Conservation (phyloP, 2,797 vertebrate species). For the Enteromius fasciolatus region DNA sequence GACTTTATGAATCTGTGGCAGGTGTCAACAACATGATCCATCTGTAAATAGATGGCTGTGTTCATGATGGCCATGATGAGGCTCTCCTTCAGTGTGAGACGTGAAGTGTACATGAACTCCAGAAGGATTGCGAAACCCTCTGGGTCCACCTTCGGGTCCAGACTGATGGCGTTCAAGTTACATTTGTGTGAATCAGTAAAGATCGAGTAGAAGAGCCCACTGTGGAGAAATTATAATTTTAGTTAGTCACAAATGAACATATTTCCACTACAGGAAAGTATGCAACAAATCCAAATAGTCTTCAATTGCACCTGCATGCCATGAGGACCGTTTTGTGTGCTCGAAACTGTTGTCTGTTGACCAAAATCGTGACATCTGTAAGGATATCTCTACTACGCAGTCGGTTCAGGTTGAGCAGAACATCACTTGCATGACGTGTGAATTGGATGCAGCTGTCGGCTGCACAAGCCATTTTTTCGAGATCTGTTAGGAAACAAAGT, state of each 20-base stretch:
- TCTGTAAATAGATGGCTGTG: constrained; percentile 96
- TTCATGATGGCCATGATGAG: constrained; percentile 97
- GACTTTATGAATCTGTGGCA: constrained; percentile 97
- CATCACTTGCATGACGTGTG: constrained; percentile 97
- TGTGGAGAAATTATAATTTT: constrained; percentile 61
- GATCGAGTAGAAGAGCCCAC: constrained; percentile 97
- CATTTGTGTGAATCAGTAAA: constrained; percentile 98
- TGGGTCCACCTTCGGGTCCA: constrained; percentile 95
- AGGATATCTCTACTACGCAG: constrained; percentile 94
- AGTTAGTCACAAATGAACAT: background rate
- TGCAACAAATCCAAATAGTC: constrained; percentile 9
- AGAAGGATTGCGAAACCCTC: constrained; percentile 96
- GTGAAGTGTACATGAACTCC: constrained; percentile 99
- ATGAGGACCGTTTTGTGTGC: constrained; percentile 98
- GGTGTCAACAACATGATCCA: constrained; percentile 98
- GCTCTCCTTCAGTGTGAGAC: constrained; percentile 91
- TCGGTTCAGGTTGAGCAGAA: constrained; percentile 96
- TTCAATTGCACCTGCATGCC: constrained; percentile 91
- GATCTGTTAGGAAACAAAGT: constrained; percentile 63
- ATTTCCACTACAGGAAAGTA: background rate
- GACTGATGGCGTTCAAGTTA: constrained; percentile 92
- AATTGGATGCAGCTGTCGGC: constrained; percentile 99
- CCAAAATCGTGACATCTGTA: constrained; percentile 96
- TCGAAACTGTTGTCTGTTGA: constrained; percentile 95
- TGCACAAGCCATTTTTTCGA: constrained; percentile 90